Evolutionary conservation across 2,888 invertebrate genomes (phyloP), one percentile per base, ranked within the genome.

Genomic region (Pherbina coryleti): DNA sequence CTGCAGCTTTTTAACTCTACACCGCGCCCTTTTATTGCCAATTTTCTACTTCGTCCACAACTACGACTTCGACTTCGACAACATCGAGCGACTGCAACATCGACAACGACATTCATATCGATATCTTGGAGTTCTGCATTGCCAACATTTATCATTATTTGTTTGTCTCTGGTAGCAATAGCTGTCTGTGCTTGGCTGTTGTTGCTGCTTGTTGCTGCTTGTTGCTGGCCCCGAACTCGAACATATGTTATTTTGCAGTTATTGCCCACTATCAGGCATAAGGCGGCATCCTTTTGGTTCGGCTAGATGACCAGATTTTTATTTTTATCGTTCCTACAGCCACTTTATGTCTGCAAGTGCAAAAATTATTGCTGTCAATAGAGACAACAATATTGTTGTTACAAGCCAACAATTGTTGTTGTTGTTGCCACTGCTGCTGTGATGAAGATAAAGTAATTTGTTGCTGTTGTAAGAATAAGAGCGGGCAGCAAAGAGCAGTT

Each of bases 341-440:
- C 22, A 69, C 49, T 75, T 75, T 37, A 75, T 75, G 75, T 75
- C n/a, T 75, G 75, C 67, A 55, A 75, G 67, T 67, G 75, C 66
- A 75, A 66, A 75, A 75, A 75, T 75, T 75, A 75, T 75, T 75
- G 75, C 75, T 75, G 55, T 75, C 75, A 75, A 75, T 75, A 55
- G 57, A 75, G 55, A 67, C 75, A 75, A 75, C 53, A 67, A 66
- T 75, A 66, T 75, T 75, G 64, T 17, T 75, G 60, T 14, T 60
- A 60, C 22, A 14, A 60, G 14, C 2, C 44, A 44, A 11, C 14
- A 44, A 25, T 22, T 60, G 28, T 14, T 67, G 60, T 55, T 49
- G 44, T 67, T 60, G 22, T 8, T 31, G 34, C 31, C 8, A 9
- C 55, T 71, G 22, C 34, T 28, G 28, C 60, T 14, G 55, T 55